Evolutionary conservation across 1,140 invertebrate genomes (phyloP).

Genomic region (Aphis craccivora): DNA sequence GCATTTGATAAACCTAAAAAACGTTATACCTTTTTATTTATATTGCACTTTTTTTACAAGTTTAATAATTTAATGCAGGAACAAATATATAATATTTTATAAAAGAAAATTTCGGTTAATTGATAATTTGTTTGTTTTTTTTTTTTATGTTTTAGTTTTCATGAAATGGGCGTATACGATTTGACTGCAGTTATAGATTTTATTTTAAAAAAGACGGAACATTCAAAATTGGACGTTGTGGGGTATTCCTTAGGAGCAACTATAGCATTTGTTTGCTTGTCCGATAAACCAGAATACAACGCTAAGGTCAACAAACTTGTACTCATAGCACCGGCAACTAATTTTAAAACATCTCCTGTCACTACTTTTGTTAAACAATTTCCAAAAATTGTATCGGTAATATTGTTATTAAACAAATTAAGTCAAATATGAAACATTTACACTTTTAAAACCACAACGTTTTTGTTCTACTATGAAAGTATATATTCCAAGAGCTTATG

Average conservation of each 20-base stretch:
- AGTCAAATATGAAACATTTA: not conserved
- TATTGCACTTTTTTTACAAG: too few relatives aligned
- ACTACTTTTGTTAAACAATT: not conserved
- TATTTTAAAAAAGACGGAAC: conserved; percentile 62
- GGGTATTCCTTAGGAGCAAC: conserved; percentile 75
- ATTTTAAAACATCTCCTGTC: not conserved
- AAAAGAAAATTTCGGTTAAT: not conserved
- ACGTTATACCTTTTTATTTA: too few relatives aligned
- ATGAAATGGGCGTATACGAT: conserved; percentile 71
- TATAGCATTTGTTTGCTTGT: conserved; percentile 63
- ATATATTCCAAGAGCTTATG: not conserved
- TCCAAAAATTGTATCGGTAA: not conserved
- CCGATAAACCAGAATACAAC: not conserved
- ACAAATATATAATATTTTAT: not conserved
- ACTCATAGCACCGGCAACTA: not conserved
- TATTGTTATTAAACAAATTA: not conserved
- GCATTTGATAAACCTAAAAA: too few relatives aligned
- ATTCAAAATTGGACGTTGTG: conserved; percentile 67
- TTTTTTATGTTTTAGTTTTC: conserved; percentile 62
- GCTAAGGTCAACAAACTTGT: not conserved
- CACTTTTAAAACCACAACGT: not conserved
- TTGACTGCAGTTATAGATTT: conserved; percentile 71
- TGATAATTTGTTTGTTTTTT: not conserved
- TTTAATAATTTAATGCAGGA: not conserved
- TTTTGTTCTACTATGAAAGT: not conserved